Base-by-base conservation (phyloP, 2,888 invertebrate species). In the Pseudococcus longispinus region DNA sequence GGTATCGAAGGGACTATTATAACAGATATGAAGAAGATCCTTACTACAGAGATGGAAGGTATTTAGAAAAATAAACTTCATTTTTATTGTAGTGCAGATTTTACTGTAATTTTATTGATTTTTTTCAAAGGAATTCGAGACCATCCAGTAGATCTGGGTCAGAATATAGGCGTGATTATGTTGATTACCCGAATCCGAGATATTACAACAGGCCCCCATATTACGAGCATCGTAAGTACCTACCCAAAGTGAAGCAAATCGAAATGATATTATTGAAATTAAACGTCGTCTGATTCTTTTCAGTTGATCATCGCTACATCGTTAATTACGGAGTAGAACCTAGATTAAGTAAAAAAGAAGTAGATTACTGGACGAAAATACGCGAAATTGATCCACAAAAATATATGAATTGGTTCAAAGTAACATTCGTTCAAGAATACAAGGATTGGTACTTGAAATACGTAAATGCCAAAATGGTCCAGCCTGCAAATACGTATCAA, bases 371-470 rank as follows among this genome's bases (percentile, higher is more conserved):
- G 86, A 46, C 86, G 11, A 80, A 55, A 51, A 29, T 86, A 42
- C 85, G 86, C n/a, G 77, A 51, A 20, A 23, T 29, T 4, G 51
- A 86, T 18, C 77, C 46, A 18, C 42, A 86, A 80, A 55, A 51
- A 20, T 86, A 86, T n/a, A 80, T 55, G 55, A 9, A 86, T 13
- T 86, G 86, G 86, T 86, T 51, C 44, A 77, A 55, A 15, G n/a
- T 11, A 18, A 77, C 4, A 32, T 86, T 80, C 92, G 96, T 96
- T 29, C 94, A 94, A 89, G 95, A 94, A 32, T 96, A 96, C 91
- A 93, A 95, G 88, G 94, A 94, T 90, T 93, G 95, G 92, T 96
- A 96, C 91, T 93, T 94, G 90, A 95, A 94, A 90, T 94, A 84
- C 46, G 29, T 84, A 1, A 70, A n/a, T 20, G 37, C 74, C 18